Percentiles rank a stretch among this genome's conserved stretches.
Conservation (phyloP, 2,797 vertebrate genomes). For the Microctenopoma lineatum region DNA sequence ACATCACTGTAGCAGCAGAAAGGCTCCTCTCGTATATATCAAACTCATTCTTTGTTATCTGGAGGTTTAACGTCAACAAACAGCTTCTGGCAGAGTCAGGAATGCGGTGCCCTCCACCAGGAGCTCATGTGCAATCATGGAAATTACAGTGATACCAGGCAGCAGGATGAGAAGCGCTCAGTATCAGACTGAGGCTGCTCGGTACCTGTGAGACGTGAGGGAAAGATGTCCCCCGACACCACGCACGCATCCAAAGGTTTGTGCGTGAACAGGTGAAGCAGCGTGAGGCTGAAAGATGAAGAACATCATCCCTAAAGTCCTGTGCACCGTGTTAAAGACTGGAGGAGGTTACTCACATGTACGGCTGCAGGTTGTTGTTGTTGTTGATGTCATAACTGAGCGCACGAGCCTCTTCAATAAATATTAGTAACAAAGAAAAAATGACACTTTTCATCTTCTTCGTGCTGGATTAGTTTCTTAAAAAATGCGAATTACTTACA, state of each 20-base stretch:
- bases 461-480: slow-evolving; percentile 21
- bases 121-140: slow-evolving; percentile 33
- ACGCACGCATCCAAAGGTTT: slow-evolving; percentile 18
- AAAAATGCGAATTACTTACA: slow-evolving; percentile 6
- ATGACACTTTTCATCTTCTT: slow-evolving; percentile 68
- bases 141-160: slow-evolving; percentile 31
- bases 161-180: slow-evolving; percentile 10
- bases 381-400: slow-evolving; percentile 64
- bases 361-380: slow-evolving; percentile 64
- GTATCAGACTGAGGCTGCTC: slow-evolving; percentile 9
- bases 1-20: slow-evolving; percentile 10
- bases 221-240: background rate
- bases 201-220: slow-evolving; percentile 12
- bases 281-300: slow-evolving; percentile 9
- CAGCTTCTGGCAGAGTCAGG: slow-evolving; percentile 17
- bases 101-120: slow-evolving; percentile 32
- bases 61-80: slow-evolving; percentile 39
- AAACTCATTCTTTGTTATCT: slow-evolving; percentile 28
- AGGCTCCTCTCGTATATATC: slow-evolving; percentile 20
- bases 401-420: slow-evolving; percentile 64
- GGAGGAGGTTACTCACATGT: slow-evolving; percentile 82
- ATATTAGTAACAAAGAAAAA: slow-evolving; percentile 65
- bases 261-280: slow-evolving; percentile 42
- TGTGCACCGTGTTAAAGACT: too few species aligned
- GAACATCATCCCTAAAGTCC: background rate